Conservation (phyloP, 2,797 vertebrate species). For the Oryzias dopingdopingensis region DNA sequence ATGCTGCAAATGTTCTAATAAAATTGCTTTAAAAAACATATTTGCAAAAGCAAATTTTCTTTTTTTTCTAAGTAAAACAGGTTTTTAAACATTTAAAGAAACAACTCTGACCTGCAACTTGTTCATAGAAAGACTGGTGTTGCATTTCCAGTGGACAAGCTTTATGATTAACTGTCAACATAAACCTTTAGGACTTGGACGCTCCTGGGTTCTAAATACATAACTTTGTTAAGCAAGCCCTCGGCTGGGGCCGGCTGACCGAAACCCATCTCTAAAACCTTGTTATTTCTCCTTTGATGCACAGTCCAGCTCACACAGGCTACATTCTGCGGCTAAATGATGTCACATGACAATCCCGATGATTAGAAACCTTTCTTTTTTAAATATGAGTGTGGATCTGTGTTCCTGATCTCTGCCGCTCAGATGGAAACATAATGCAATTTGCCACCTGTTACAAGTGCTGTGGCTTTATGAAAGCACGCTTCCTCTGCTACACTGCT, state of each 20-base stretch:
- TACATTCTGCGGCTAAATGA: constrained; percentile 75
- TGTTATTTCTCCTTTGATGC: constrained; percentile 77
- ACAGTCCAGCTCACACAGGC: constrained; percentile 68
- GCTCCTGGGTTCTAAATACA: constrained; percentile 67
- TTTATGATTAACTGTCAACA: constrained; percentile 68
- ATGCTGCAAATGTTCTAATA: too few relatives aligned
- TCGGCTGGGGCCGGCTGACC: constrained; percentile 68
- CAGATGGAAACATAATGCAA: constrained; percentile 77
- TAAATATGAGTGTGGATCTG: constrained; percentile 73
- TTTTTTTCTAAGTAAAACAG: constrained; percentile 21
- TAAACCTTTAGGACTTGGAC: constrained; percentile 69
- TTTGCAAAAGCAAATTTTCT: constrained; percentile 7
- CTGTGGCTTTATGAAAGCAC: constrained; percentile 78
- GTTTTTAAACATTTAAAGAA: constrained; percentile 28
- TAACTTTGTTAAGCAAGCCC: constrained; percentile 76
- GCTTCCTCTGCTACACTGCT: constrained; percentile 38
- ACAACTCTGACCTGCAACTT: constrained; percentile 34
- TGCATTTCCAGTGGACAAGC: constrained; percentile 54
- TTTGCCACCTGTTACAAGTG: constrained; percentile 81
- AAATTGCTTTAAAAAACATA: too few relatives aligned
- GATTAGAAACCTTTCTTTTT: constrained; percentile 77
- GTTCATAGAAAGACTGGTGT: constrained; percentile 42
- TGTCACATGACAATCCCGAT: constrained; percentile 78
- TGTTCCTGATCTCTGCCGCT: constrained; percentile 71
- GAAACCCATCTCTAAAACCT: constrained; percentile 77